Base-by-base conservation (phyloP, 2,113 vertebrate species). In the Grantiella picta region DNA sequence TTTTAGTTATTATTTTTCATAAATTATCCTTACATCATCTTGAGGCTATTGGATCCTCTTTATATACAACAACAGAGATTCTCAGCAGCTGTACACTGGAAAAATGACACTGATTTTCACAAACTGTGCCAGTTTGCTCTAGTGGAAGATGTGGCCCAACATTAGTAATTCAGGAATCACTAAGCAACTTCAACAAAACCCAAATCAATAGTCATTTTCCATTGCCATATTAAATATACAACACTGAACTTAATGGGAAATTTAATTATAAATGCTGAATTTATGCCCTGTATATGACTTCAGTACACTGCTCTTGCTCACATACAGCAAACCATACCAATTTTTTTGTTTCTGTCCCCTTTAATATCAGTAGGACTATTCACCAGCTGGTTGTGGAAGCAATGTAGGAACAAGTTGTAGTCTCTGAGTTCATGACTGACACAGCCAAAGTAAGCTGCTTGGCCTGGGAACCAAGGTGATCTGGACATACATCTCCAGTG, bases 361-460 rank as follows among this genome's bases (percentile, higher is more conserved):
- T 90, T 59, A 69, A 24, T 76, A 29, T 65, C 31, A 73, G 23
- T 36, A 27, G 60, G 7, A 64, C 57, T 82, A 5, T 60, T 72
- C 28, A 57, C 29, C 38, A 71, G 38, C 25, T 23, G 13, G 31
- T 38, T 65, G n/a, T 53, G 11, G 47, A 61, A 59, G 31, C 44
- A 85, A 15, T 49, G 36, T 65, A 44, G 22, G 60, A 82, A 66
- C 25, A 76, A 89, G 25, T 9, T 68, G 9, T 40, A 59, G 14
- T 54, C 10, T 66, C 36, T 21, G 47, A 63, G 15, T 71, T 61
- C 1, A 1, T 78, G 73, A 42, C 36, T 70, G 35, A 27, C 35
- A 29, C 0, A 0, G 17, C 47, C 60, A 84, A 80, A 86, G 21
- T 70, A 75, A 45, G 8, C 1, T 0, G 24, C 44, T 60, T 79